Evolutionary conservation across 64 coral and sea anemone genomes (phyloP).

Genomic region (Catalaphyllia jardinei): DNA sequence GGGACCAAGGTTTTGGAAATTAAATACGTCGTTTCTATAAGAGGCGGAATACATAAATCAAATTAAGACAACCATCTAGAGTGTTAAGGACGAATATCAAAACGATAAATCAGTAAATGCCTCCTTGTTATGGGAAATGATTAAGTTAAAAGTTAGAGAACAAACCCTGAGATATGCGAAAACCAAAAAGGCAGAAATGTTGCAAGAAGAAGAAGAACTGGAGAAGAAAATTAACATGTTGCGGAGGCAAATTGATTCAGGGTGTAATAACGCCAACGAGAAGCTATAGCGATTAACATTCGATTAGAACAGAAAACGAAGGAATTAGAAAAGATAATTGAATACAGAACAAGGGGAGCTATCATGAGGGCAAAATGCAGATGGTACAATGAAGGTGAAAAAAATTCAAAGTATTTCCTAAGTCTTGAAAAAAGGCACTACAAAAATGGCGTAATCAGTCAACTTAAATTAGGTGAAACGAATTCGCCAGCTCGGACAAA

Average conservation of each 20-base stretch:
- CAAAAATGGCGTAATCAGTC: no score
- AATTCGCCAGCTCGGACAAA: no score
- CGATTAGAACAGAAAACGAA: no score
- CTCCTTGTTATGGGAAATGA: not conserved
- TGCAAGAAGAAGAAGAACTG: not conserved
- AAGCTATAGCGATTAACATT: not conserved
- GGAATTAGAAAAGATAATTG: no score
- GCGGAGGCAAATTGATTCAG: not conserved
- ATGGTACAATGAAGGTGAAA: no score
- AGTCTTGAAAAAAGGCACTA: no score
- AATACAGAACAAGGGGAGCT: no score
- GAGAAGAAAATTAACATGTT: slow-evolving; percentile 6
- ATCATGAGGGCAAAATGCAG: no score
- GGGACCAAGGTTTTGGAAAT: slow-evolving; percentile 11
- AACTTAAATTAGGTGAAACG: no score
- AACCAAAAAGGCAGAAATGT: not conserved
- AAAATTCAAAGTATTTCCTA: no score
- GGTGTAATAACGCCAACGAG: not conserved
- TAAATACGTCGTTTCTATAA: slow-evolving; percentile 20
- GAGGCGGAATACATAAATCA: not conserved
- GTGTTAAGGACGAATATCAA: not conserved
- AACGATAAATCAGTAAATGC: not conserved
- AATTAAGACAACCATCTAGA: not conserved
- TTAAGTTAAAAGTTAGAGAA: slow-evolving; percentile 28
- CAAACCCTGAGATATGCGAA: slow-evolving; percentile 25